phyloP scores from a whole-genome alignment of 2,888 invertebrate genomes.

The Philereme vetulata region DNA sequence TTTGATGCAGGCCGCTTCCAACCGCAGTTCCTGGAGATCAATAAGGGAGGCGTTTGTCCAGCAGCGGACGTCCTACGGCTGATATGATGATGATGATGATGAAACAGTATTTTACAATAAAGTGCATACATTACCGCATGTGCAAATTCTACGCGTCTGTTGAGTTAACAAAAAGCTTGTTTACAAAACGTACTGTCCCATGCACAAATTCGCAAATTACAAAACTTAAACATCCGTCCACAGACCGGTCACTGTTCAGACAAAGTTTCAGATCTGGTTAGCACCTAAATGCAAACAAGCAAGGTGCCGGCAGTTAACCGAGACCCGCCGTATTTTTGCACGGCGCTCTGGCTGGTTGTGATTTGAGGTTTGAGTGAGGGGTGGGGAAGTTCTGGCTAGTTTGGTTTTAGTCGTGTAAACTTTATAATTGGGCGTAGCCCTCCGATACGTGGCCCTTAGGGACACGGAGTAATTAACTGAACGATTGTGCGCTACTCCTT shows the following conservation, averaged over 20 bases:
- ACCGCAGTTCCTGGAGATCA: too few relatives aligned
- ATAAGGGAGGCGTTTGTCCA: too few relatives aligned
- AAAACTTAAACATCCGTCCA: constrained; percentile 34
- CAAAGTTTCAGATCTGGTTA: constrained; percentile 74
- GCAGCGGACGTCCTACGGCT: too few relatives aligned
- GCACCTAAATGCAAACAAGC: constrained; percentile 68
- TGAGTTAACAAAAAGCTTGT: constrained; percentile 37
- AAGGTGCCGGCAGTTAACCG: constrained; percentile 47
- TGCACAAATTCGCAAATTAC: constrained; percentile 41
- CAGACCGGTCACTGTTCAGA: constrained; percentile 57
- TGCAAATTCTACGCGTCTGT: constrained; percentile 8
- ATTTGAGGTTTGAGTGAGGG: constrained; percentile 20
- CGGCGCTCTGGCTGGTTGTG: constrained; percentile 17
- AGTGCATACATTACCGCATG: constrained; percentile 4
- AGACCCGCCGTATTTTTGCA: constrained; percentile 45
- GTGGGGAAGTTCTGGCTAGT: constrained; percentile 42
- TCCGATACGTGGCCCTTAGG: constrained; percentile 63
- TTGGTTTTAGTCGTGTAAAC: constrained; percentile 62
- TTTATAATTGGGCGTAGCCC: constrained; percentile 80
- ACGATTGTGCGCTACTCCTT: constrained; percentile 49
- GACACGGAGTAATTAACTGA: constrained; percentile 70
- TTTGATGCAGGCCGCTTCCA: too few relatives aligned
- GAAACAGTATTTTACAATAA: constrained; percentile 6
- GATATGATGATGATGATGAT: too few relatives aligned
- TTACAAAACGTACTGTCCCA: constrained; percentile 25